Base-by-base conservation (phyloP, 2,797 vertebrate genomes). In the Falco rusticolus region DNA sequence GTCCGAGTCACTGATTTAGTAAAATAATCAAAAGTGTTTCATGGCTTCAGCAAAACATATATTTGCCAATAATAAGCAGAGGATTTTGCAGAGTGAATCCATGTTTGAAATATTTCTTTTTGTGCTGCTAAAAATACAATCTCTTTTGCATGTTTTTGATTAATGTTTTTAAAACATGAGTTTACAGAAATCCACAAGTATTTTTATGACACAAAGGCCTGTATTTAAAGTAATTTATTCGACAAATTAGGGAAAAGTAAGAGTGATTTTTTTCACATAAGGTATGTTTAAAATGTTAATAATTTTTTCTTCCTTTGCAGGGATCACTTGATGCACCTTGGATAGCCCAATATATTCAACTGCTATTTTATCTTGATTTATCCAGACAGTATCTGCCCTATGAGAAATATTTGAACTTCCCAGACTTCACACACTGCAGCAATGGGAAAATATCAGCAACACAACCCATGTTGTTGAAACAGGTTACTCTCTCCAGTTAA, bases 321-420 rank as follows among this genome's bases (percentile, higher is more conserved):
- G 60, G 63, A 77, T 90, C 24, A 37, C 31, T 93, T 93, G 37
- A 39, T 34, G 71, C 53, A 88, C 61, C 31, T 34, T 57, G 48
- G 83, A 92, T 74, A 94, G 95, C 51, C 91, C 84, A 89, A 43
- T 87, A 80, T 81, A 91, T 95, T 87, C 14, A 7, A 89, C 45
- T 92, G 90, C 31, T 88, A 65, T 89, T 97, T 96, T 88, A 68
- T 68, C 48, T 92, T 96, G 95, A 97, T 97, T 97, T 97, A 96
- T 87, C 24, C 56, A 81, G 94, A 96, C 88, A 93, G 80, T 76
- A 66, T 94, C 63, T 90, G 87, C 94, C 97, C 90, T 90, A 47
- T 93, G 96, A 96, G 97, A 97, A 97, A 97, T 84, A 93, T 65
- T 65, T 89, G 91, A 97, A 95, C 88, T 95, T 96, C 87, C 39